Evolutionary conservation across 2,113 vertebrate genomes (phyloP).

Genomic region (Colistium nudipinnis): DNA sequence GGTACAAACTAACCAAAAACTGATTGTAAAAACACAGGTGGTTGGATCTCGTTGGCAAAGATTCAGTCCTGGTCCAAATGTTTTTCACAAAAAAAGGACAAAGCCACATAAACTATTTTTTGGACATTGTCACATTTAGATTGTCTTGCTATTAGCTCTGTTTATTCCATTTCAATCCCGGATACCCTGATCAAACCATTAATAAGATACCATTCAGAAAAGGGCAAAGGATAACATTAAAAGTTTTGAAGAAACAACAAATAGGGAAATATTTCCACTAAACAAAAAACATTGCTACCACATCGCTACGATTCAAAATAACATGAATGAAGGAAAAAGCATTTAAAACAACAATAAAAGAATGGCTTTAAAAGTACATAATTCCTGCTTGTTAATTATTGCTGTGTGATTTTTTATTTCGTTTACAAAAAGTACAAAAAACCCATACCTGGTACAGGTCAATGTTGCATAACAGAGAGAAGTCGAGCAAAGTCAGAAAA

Average conservation of each 20-base stretch:
- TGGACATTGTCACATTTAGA: slow-evolving; percentile 13
- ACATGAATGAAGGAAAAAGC: slow-evolving; percentile 49
- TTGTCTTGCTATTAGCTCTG: slow-evolving; percentile 20
- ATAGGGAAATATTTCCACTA: slow-evolving; percentile 30
- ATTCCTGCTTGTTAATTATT: slow-evolving; percentile 78
- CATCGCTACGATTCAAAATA: slow-evolving; percentile 47
- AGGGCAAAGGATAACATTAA: slow-evolving; percentile 21
- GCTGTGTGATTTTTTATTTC: slow-evolving; percentile 52
- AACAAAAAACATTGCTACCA: slow-evolving; percentile 40
- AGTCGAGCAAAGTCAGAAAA: slow-evolving; percentile 36
- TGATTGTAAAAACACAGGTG: slow-evolving; percentile 39
- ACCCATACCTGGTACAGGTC: slow-evolving; percentile 38
- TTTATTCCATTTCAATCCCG: slow-evolving; percentile 61
- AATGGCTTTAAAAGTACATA: slow-evolving; percentile 74
- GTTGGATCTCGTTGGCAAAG: slow-evolving; percentile 23
- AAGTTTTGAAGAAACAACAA: slow-evolving; percentile 32
- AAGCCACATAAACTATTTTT: slow-evolving; percentile 4
- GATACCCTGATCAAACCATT: slow-evolving; percentile 70
- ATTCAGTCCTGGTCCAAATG: slow-evolving; percentile 18
- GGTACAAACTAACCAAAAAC: slow-evolving; percentile 29
- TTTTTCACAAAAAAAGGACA: slow-evolving; percentile 19
- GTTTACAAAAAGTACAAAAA: slow-evolving; percentile 66
- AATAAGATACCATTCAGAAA: slow-evolving; percentile 47
- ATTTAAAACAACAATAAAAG: slow-evolving; percentile 54
- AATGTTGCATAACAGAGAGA: slow-evolving; percentile 37